Conservation (phyloP, 2,888 invertebrate genomes). For the Tinea pellionella region DNA sequence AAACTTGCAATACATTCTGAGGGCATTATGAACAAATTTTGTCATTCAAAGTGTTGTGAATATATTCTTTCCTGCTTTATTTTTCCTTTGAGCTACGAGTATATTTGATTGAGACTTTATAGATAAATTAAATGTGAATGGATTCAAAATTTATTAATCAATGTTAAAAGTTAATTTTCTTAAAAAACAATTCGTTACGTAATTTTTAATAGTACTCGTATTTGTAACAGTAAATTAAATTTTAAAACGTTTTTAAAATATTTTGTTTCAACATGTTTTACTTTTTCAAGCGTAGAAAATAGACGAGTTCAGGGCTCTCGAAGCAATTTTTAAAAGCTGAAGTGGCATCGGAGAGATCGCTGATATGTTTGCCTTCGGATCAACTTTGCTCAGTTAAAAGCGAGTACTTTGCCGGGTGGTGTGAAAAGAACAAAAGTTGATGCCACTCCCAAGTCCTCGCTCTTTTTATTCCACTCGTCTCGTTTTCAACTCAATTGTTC, state of each 20-base stretch:
- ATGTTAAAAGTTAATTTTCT: no score
- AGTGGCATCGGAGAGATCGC: conserved; percentile 14
- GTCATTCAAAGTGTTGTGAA: not conserved
- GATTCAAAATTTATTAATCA: no score
- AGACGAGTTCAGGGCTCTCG: conserved; percentile 20
- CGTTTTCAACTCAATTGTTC: not conserved
- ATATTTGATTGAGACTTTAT: not conserved
- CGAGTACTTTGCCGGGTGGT: conserved; percentile 28
- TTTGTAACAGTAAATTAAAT: not conserved
- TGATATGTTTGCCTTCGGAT: conserved; percentile 34
- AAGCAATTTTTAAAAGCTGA: conserved; percentile 27
- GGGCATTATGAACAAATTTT: not conserved
- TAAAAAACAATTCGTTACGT: no score
- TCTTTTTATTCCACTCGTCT: not conserved
- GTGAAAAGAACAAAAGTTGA: conserved; percentile 27
- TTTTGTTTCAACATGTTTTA: not conserved
- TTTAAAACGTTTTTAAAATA: not conserved
- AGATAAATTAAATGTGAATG: no score
- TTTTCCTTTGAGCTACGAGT: not conserved
- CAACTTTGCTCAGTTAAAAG: conserved; percentile 26
- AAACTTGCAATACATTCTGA: not conserved
- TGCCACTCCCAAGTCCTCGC: not conserved
- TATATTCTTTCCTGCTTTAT: not conserved
- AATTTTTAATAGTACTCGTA: not conserved
- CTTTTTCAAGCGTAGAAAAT: conserved; percentile 4